phyloP scores from a whole-genome alignment of 1,140 invertebrate species.

The Melanaphis sacchari region DNA sequence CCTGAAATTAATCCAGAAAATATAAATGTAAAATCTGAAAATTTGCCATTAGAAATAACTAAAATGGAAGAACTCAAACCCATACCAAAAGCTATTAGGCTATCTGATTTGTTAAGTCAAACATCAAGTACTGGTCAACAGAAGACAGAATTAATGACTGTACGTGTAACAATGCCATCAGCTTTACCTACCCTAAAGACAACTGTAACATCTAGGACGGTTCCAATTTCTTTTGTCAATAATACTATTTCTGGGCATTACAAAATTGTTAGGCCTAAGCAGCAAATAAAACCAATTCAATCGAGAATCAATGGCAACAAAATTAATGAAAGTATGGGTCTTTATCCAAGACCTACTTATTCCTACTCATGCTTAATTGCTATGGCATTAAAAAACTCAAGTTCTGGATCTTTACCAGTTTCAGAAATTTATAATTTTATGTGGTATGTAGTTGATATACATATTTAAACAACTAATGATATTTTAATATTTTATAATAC shows the following conservation, averaged over 20 bases:
- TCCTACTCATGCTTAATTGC: conserved; percentile 98
- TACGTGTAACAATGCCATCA: conserved; percentile 63
- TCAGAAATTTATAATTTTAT: conserved; percentile 99
- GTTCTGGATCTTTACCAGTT: conserved; percentile 91
- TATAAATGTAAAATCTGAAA: conserved; percentile 39
- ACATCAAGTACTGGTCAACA: conserved; percentile 61
- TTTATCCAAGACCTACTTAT: conserved; percentile 95
- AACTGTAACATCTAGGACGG: conserved; percentile 48
- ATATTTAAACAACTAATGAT: background rate
- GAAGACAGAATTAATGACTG: conserved; percentile 65
- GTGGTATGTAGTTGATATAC: conserved; percentile 74
- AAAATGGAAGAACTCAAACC: conserved; percentile 65
- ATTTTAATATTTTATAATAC: background rate
- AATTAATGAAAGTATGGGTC: conserved; percentile 59
- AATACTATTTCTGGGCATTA: conserved; percentile 35
- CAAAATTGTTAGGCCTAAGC: conserved; percentile 46
- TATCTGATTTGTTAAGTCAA: conserved; percentile 60
- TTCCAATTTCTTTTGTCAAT: conserved; percentile 55
- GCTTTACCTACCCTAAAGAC: conserved; percentile 28
- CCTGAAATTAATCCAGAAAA: conserved; percentile 60
- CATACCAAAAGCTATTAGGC: conserved; percentile 64
- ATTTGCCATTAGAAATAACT: conserved; percentile 48
- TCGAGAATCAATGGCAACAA: conserved; percentile 19
- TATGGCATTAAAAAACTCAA: conserved; percentile 95
- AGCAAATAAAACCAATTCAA: conserved; percentile 56